phyloP scores from a whole-genome alignment of 2,888 invertebrate species.

The Drosophila maculinotata region DNA sequence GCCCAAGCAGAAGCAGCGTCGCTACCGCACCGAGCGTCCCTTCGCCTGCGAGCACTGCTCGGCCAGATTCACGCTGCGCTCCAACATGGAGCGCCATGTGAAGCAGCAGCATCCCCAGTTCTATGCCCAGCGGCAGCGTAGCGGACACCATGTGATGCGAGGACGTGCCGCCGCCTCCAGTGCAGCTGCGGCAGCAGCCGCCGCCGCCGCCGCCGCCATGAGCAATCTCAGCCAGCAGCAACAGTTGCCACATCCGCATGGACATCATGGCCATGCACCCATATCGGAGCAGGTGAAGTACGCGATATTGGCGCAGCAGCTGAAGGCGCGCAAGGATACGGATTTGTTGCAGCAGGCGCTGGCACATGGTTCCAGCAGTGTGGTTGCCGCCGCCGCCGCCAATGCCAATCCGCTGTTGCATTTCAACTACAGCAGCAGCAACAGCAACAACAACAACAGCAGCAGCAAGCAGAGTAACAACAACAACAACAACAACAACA shows the following conservation, averaged over 20 bases:
- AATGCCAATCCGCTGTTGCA: slow-evolving; percentile 63
- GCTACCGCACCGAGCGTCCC: slow-evolving; percentile 95
- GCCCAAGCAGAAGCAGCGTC: slow-evolving; percentile 95
- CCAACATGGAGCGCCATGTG: slow-evolving; percentile 97
- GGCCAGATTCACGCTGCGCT: slow-evolving; percentile 95
- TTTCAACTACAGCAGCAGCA: slow-evolving; percentile 36
- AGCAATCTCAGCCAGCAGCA: slow-evolving; percentile 55
- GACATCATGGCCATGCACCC: slow-evolving; percentile 40
- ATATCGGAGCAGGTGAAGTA: slow-evolving; percentile 90
- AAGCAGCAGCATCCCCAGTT: slow-evolving; percentile 97
- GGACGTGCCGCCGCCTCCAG: slow-evolving; percentile 77
- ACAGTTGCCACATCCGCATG: slow-evolving; percentile 44
- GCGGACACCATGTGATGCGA: slow-evolving; percentile 86
- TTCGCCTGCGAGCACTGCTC: slow-evolving; percentile 96
- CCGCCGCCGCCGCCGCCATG: slow-evolving; percentile 66
- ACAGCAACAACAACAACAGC: slow-evolving; percentile 8
- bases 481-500: slow-evolving; percentile 45
- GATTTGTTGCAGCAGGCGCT: slow-evolving; percentile 84
- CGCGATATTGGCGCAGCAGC: slow-evolving; percentile 91
- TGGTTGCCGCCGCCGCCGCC: too few species aligned
- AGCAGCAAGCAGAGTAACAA: slow-evolving; percentile 13
- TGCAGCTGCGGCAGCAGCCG: slow-evolving; percentile 56
- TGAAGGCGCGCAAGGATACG: slow-evolving; percentile 87
- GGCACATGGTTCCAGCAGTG: slow-evolving; percentile 83
- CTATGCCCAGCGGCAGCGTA: slow-evolving; percentile 92